These are phyloP conservation scores for Ophthalmotilapia sp. DNA, from an alignment of 2,113 vertebrate species.

Conservation along the genomic window DNA sequence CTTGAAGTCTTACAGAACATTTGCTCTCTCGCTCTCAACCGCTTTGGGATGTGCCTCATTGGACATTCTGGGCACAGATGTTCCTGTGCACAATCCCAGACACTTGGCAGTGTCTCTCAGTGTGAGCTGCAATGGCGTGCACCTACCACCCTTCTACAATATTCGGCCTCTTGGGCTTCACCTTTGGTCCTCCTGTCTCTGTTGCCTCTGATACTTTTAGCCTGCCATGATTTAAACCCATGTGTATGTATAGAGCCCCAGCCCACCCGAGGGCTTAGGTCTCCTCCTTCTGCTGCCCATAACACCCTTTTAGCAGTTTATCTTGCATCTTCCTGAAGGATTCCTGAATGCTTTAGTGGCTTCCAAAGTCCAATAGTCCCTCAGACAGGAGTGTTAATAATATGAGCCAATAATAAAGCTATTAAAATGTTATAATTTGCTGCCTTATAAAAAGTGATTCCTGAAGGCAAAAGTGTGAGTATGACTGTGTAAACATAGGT, in stretches of 20 bases:
- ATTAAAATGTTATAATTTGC: neutral
- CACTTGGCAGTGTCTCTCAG: neutral
- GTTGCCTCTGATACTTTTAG: neutral
- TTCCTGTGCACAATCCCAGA: neutral
- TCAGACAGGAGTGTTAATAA: neutral
- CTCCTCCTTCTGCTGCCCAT: neutral
- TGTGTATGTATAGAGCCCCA: neutral
- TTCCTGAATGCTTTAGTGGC: neutral
- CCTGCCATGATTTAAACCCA: neutral
- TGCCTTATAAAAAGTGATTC: neutral
- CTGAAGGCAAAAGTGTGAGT: neutral
- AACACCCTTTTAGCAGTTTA: neutral
- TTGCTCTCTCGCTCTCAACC: neutral
- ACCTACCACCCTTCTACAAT: neutral
- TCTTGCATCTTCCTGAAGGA: neutral
- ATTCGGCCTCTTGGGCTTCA: neutral
- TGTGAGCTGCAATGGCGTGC: neutral
- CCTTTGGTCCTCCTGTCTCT: neutral
- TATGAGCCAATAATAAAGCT: neutral
- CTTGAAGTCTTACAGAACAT: neutral
- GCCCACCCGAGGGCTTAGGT: fast-evolving
- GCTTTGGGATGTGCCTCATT: neutral
- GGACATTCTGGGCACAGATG: neutral
- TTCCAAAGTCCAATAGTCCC: neutral
- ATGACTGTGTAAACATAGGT: neutral